phyloP scores from a whole-genome alignment of 1,140 invertebrate genomes.

The Pararge aegeria region DNA sequence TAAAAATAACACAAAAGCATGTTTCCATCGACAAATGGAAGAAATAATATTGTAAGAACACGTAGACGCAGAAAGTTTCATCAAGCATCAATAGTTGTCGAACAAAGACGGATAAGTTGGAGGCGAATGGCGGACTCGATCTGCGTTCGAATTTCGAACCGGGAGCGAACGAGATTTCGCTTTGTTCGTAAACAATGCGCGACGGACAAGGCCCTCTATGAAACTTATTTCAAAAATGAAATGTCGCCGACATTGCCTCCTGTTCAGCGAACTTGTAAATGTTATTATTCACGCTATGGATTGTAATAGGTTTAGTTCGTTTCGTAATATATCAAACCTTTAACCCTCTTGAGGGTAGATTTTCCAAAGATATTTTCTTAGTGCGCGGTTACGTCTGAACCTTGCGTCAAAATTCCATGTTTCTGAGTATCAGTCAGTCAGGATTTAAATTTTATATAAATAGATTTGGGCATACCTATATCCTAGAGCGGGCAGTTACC shows the following conservation, averaged over 20 bases:
- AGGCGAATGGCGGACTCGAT: slow-evolving; percentile 46
- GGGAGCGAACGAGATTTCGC: slow-evolving; percentile 53
- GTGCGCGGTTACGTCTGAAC: too few species aligned
- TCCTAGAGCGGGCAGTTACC: too few species aligned
- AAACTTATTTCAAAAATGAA: slow-evolving; percentile 58
- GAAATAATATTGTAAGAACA: slow-evolving; percentile 33
- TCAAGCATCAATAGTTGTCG: slow-evolving; percentile 61
- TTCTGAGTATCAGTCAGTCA: too few species aligned
- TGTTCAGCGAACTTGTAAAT: neutral
- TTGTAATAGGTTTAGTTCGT: neutral
- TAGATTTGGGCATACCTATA: too few species aligned
- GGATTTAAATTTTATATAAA: too few species aligned
- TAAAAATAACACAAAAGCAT: slow-evolving; percentile 1
- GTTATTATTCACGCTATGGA: neutral
- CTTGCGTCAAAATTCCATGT: too few species aligned
- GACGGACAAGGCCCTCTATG: slow-evolving; percentile 48
- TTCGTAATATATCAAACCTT: too few species aligned
- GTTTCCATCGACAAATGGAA: slow-evolving; percentile 9
- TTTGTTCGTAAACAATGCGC: slow-evolving; percentile 68
- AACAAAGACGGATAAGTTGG: slow-evolving; percentile 64
- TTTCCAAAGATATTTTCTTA: too few species aligned
- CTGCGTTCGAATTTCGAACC: slow-evolving; percentile 43
- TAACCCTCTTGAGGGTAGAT: too few species aligned
- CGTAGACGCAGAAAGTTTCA: slow-evolving; percentile 47
- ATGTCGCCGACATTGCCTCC: neutral